Evolutionary conservation across 2,888 invertebrate species (phyloP).

Genomic region (Parthenolecanium corni): DNA sequence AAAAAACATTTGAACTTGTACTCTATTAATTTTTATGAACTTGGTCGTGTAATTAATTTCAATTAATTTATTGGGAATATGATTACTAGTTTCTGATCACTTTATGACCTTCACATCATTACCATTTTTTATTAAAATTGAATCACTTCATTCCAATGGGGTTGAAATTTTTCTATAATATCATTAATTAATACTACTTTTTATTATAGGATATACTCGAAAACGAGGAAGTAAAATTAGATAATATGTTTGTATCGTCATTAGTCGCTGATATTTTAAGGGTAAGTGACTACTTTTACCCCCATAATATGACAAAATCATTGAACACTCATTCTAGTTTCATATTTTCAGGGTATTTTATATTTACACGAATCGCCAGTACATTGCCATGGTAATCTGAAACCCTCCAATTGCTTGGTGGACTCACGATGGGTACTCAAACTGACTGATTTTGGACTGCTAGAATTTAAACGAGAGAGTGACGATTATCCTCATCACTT

Average conservation of each 20-base stretch:
- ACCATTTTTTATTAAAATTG: too few species aligned
- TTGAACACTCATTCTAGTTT: not conserved
- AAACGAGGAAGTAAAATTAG: conserved; percentile 82
- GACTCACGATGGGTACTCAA: conserved; percentile 93
- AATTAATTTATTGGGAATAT: too few species aligned
- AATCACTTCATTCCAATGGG: too few species aligned
- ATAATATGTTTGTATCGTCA: conserved; percentile 92
- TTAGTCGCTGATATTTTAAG: conserved; percentile 87
- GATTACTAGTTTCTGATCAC: too few species aligned
- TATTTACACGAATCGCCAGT: conserved; percentile 80
- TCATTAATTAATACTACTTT: not conserved
- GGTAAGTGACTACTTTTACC: conserved; percentile 43
- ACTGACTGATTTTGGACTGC: conserved; percentile 79
- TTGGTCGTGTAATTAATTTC: too few species aligned
- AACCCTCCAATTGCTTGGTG: conserved; percentile 83
- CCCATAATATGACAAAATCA: too few species aligned
- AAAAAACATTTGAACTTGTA: too few species aligned
- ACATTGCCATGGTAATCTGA: conserved; percentile 73
- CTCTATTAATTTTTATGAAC: not conserved
- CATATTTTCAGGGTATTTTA: conserved; percentile 61
- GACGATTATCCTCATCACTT: conserved; percentile 43
- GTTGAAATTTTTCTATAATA: too few species aligned
- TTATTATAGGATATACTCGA: conserved; percentile 71
- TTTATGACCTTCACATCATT: too few species aligned
- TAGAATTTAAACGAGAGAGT: conserved; percentile 70